A percentile compares a stretch with the other conserved stretches of the same genome.
Conservation (phyloP, 2,797 vertebrate species). For the Cottoperca gobio region DNA sequence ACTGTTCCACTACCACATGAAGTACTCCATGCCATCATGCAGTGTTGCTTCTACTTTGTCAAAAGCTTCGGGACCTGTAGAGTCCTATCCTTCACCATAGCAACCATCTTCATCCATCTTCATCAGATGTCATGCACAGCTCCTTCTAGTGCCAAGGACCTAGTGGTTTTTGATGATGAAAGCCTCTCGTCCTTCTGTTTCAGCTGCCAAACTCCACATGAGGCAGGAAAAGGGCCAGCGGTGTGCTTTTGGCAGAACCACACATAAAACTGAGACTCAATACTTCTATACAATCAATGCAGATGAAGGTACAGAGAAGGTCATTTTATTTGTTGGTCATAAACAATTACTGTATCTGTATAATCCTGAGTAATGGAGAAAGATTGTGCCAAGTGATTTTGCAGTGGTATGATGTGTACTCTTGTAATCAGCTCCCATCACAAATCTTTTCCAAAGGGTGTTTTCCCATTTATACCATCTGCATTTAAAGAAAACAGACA, state of each 20-base stretch:
- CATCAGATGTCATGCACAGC: slow-evolving; percentile 72
- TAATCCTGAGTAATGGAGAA: neutral
- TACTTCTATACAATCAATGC: slow-evolving; percentile 13
- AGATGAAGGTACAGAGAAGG: neutral
- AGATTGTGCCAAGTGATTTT: neutral
- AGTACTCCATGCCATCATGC: slow-evolving; percentile 39
- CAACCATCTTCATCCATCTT: slow-evolving; percentile 81
- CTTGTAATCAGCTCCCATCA: neutral
- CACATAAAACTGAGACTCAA: slow-evolving; percentile 32
- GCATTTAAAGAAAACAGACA: neutral
- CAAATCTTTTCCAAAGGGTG: neutral
- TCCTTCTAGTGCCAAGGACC: slow-evolving; percentile 59
- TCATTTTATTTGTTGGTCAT: neutral
- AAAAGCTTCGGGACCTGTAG: slow-evolving; percentile 66
- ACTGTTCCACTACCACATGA: slow-evolving; percentile 24
- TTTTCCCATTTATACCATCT: neutral
- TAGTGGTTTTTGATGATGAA: slow-evolving; percentile 68
- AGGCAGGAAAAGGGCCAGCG: slow-evolving; percentile 58
- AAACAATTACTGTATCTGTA: slow-evolving; percentile 2
- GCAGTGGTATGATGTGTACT: neutral
- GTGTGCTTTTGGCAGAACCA: slow-evolving; percentile 46
- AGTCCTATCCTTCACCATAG: slow-evolving; percentile 70
- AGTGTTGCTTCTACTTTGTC: slow-evolving; percentile 42
- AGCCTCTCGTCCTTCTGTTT: slow-evolving; percentile 66
- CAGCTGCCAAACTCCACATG: slow-evolving; percentile 40